Evolutionary conservation across 30 jellyfish, hydroid and myxozoan species (phyloP), one percentile per base, ranked within the genome.

Genomic region (Pelagia noctiluca): DNA sequence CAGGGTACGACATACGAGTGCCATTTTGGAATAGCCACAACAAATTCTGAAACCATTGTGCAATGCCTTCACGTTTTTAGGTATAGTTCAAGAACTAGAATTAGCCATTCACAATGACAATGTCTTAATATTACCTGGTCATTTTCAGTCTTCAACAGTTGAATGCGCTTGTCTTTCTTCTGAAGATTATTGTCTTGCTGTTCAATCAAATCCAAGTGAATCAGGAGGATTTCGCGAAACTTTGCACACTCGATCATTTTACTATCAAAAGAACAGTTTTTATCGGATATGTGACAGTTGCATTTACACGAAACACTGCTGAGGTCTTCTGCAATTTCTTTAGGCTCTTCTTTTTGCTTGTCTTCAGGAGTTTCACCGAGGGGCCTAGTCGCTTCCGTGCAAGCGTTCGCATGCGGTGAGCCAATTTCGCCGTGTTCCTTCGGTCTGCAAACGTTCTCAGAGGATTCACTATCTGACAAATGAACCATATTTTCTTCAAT

Each of bases 41-140:
- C n/a, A n/a, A n/a, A n/a, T n/a, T n/a, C n/a, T n/a, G n/a, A n/a
- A n/a, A n/a, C n/a, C n/a, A n/a, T n/a, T n/a, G n/a, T n/a, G n/a
- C n/a, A n/a, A n/a, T n/a, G n/a, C n/a, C n/a, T n/a, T n/a, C n/a
- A n/a, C n/a, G n/a, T n/a, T n/a, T n/a, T n/a, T n/a, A n/a, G n/a
- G n/a, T n/a, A n/a, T n/a, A n/a, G n/a, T n/a, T n/a, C n/a, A n/a
- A n/a, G n/a, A n/a, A n/a, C n/a, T n/a, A n/a, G n/a, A n/a, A n/a
- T n/a, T n/a, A n/a, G n/a, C n/a, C n/a, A n/a, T n/a, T n/a, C n/a
- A n/a, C n/a, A n/a, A n/a, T n/a, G n/a, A n/a, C n/a, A n/a, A n/a
- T n/a, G n/a, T n/a, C n/a, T n/a, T n/a, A n/a, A n/a, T 26, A 48
- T 29, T 68, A 87, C 96, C 88, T 87, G 91, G 30, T 87, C 96